Percentiles rank a stretch among this genome's conserved stretches.
Conservation (phyloP, 1,140 invertebrate species). For the Matsumurasca onukii region DNA sequence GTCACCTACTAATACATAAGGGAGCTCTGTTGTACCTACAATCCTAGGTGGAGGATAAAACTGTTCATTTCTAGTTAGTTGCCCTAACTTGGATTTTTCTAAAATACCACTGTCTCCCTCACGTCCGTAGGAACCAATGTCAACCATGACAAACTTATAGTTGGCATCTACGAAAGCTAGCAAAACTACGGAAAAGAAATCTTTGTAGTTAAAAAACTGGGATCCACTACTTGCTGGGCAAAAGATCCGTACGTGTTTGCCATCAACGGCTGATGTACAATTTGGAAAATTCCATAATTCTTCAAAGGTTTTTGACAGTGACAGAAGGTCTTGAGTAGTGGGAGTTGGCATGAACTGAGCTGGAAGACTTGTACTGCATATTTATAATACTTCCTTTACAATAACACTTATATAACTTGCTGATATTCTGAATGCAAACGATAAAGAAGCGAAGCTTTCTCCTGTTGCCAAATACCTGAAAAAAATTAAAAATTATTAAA, state of each 20-base stretch:
- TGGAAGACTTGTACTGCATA: neutral
- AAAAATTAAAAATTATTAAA: neutral
- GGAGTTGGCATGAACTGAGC: neutral
- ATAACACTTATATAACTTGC: conserved; percentile 7
- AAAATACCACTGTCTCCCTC: conserved; percentile 45
- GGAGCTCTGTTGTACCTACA: conserved; percentile 29
- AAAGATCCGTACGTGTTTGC: conserved; percentile 50
- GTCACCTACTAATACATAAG: conserved; percentile 46
- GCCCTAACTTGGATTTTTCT: conserved; percentile 34
- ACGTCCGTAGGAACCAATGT: conserved; percentile 48
- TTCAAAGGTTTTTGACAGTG: neutral
- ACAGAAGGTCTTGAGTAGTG: neutral
- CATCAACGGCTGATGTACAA: conserved; percentile 46
- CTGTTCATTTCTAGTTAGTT: conserved; percentile 31
- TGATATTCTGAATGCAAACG: conserved; percentile 4
- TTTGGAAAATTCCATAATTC: conserved; percentile 46
- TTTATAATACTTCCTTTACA: neutral
- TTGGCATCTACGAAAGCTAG: conserved; percentile 49
- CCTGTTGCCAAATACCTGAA: conserved; percentile 16
- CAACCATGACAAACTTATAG: conserved; percentile 49
- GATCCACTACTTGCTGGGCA: conserved; percentile 46
- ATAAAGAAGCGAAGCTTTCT: conserved; percentile 4
- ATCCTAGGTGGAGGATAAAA: conserved; percentile 22
- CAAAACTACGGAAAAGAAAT: conserved; percentile 48
- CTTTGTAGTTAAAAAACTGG: conserved; percentile 51